A percentile compares a stretch with the other conserved stretches of the same genome.
Evolutionary conservation across 2,888 invertebrate species (phyloP).

Genomic region (Lutraria lutraria): DNA sequence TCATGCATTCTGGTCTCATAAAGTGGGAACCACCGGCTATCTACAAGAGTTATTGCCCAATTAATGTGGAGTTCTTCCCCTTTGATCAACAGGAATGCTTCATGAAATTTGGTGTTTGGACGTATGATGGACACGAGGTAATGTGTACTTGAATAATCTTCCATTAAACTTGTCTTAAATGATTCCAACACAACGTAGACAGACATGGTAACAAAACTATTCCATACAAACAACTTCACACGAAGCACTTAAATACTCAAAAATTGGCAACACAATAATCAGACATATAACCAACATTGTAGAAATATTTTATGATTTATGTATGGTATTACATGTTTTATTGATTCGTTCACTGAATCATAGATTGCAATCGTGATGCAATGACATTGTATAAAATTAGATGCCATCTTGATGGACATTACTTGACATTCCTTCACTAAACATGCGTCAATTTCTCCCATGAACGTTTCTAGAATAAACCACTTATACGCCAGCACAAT

Average conservation of each 20-base stretch:
- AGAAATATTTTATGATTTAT: neutral
- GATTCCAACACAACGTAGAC: too few relatives aligned
- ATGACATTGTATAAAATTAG: slow-evolving; percentile 8
- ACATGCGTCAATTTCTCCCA: neutral
- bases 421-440: neutral
- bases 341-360: neutral
- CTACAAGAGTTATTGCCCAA: slow-evolving; percentile 92
- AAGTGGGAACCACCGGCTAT: slow-evolving; percentile 99
- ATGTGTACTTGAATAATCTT: slow-evolving; percentile 68
- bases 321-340: neutral
- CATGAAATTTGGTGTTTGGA: slow-evolving; percentile 99
- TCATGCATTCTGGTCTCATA: slow-evolving; percentile 96
- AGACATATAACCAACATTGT: neutral
- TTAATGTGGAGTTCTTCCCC: slow-evolving; percentile 98
- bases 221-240: too few relatives aligned
- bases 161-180: neutral
- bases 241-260: too few relatives aligned
- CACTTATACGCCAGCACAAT: neutral
- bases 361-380: neutral
- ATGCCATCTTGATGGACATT: neutral
- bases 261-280: too few relatives aligned
- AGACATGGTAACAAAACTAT: too few relatives aligned
- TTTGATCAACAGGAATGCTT: slow-evolving; percentile 99
- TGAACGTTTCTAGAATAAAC: neutral
- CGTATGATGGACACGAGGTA: slow-evolving; percentile 94